Base-by-base conservation (phyloP, 1,140 invertebrate genomes). In the Mizuhopecten yessoensis region DNA sequence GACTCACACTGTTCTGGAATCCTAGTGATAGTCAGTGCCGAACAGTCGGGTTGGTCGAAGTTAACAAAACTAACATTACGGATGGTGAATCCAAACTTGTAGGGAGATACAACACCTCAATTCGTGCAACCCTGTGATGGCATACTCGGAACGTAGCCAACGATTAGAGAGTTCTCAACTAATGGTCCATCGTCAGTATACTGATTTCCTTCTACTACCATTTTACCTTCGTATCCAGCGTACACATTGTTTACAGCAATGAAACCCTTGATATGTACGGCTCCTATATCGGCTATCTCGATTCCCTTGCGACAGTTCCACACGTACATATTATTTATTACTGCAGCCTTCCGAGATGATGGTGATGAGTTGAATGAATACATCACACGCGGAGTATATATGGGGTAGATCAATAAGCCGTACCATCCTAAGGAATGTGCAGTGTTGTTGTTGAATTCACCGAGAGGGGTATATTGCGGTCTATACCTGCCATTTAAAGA, bases 341-440 rank as follows among this genome's bases (percentile, higher is more conserved):
- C 91, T 15, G 94, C 94, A 88, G 91, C n/a, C 15, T 42, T 75
- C 29, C 90, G 86, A 7, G 49, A 86, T 42, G 91, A 34, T 49
- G 89, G 87, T n/a, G 42, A 87, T n/a, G 86, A 89, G 13, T 33
- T 87, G 36, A 34, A 88, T 17, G 34, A 87, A 93, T 94, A 96
- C 29, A 34, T 42, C 91, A 42, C 87, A 49, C 23, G 89, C 0
- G 96, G 96, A 29, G 91, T 91, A 88, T 94, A 96, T 5, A 86
- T 91, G 23, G 94, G 91, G 90, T 96, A 96, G 13, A 96, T 94
- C 96, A 96, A 96, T 0, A 96, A 86, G 15, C 96, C 96, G 93
- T 96, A 96, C 95, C 96, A 95, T 86, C 96, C 96, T 33, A 94
- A 90, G 0, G 95, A 96, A 93, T 96, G 96, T 5, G 94, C 96